Base-by-base conservation (phyloP, 2,797 vertebrate species). In the Bryconaethiops microstoma region DNA sequence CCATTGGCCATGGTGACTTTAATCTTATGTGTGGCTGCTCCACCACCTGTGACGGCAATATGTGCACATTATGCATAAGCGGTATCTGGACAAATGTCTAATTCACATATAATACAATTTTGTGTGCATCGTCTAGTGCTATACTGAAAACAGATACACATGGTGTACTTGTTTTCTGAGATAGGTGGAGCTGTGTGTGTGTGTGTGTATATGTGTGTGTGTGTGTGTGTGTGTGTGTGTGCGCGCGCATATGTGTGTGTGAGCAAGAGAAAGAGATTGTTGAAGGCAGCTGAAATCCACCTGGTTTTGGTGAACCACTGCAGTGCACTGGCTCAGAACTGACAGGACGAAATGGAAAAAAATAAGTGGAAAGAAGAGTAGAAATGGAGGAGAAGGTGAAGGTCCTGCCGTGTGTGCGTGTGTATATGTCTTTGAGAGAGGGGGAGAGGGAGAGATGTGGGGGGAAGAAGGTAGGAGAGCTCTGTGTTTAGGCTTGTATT, bases 321-420 rank as follows among this genome's bases (percentile, higher is more conserved):
- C 35, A 74, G 72, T 14, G 54, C 48, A 23, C 65, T 67, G 60
- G 75, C 54, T 81, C 74, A 79, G 80, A 83, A 80, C 81, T 83
- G 79, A 85, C 67, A 79, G 76, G 14, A n/a, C 70, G 74, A 59
- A 62, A 68, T 25, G 21, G 8, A 55, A 59, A 21, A 40, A 54
- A 55, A 73, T 42, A 78, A n/a, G 45, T 35, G 74, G 64, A 76
- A 45, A 67, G 48, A 57, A 39, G n/a, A n/a, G n/a, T n/a, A n/a
- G n/a, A n/a, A n/a, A n/a, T n/a, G n/a, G n/a, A n/a, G n/a, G n/a
- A n/a, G 48, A 78, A 50, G 48, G 55, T 48, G 63, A 54, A 48
- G 17, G 64, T 55, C 14, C 40, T 62, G 52, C 29, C 5, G 64
- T 45, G 63, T 68, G 75, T 52, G 45, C 50, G 52, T n/a, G 29